Conservation (phyloP, 2,797 vertebrate genomes). For the Steatocranus sp. region DNA sequence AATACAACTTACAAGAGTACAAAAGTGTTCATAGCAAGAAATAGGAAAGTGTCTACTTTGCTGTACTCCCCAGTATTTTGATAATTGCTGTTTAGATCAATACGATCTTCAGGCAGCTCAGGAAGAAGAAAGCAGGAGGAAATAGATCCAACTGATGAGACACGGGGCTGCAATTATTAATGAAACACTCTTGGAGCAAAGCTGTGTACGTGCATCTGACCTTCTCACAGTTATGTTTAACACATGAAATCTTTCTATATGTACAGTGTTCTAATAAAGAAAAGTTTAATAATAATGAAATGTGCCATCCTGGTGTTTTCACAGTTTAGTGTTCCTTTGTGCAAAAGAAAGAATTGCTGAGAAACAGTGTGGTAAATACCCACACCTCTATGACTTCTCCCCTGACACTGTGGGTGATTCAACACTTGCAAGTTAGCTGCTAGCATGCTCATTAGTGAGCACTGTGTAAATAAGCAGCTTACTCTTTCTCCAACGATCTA, state of each 20-base stretch:
- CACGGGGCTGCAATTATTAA: background rate
- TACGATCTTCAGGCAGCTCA: background rate
- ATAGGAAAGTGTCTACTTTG: background rate
- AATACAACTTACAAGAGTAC: background rate
- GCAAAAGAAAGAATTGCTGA: background rate
- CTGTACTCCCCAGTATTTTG: background rate
- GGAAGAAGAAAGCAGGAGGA: background rate
- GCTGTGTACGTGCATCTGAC: background rate
- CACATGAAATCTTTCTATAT: background rate
- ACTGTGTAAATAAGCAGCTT: background rate
- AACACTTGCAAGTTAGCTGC: background rate
- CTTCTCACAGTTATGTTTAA: background rate
- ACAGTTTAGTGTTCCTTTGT: background rate
- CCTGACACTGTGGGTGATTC: background rate
- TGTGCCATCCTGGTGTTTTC: background rate
- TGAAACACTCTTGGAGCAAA: background rate
- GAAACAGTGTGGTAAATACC: background rate
- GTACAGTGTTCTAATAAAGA: background rate
- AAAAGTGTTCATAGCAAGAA: background rate
- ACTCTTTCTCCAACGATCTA: background rate
- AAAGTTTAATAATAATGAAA: background rate
- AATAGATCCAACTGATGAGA: background rate
- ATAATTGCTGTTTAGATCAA: background rate
- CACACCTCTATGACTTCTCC: background rate
- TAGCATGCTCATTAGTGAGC: background rate